phyloP scores from a whole-genome alignment of 2,888 invertebrate genomes.

The Chironomus tentans region DNA sequence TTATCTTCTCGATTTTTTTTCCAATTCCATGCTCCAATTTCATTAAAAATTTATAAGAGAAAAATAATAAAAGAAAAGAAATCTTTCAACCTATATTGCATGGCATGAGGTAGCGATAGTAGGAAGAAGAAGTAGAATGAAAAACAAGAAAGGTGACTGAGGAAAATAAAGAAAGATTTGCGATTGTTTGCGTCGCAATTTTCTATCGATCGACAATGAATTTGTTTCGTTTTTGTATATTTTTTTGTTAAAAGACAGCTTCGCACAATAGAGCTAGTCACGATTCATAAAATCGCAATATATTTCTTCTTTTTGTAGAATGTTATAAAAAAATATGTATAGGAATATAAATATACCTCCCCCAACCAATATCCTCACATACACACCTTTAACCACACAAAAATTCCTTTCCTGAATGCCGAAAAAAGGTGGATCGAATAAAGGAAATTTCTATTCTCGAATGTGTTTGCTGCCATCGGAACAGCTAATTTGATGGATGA shows the following conservation, averaged over 20 bases:
- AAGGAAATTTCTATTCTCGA: too few relatives aligned
- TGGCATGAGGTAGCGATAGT: too few relatives aligned
- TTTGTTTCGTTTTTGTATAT: background rate
- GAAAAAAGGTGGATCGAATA: too few relatives aligned
- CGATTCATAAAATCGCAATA: constrained; percentile 24
- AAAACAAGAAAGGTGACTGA: too few relatives aligned
- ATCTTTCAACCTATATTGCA: too few relatives aligned
- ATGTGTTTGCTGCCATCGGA: background rate
- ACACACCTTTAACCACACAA: background rate
- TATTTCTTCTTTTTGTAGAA: background rate
- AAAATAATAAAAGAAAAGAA: constrained; percentile 2
- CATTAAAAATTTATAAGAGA: constrained; percentile 25
- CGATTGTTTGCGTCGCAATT: constrained; percentile 25
- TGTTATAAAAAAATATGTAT: background rate
- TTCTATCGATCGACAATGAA: constrained; percentile 13
- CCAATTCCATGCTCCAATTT: constrained; percentile 3
- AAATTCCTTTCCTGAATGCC: background rate
- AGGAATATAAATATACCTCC: constrained; percentile 13
- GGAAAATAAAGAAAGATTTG: constrained; percentile 11
- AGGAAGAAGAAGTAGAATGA: background rate
- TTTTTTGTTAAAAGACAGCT: background rate
- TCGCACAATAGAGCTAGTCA: constrained; percentile 24
- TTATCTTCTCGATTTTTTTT: background rate
- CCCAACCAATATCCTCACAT: background rate
- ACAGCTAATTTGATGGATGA: constrained; percentile 27